Evolutionary conservation across 2,888 invertebrate genomes (phyloP).

Genomic region (Cosmorhoe ocellata): DNA sequence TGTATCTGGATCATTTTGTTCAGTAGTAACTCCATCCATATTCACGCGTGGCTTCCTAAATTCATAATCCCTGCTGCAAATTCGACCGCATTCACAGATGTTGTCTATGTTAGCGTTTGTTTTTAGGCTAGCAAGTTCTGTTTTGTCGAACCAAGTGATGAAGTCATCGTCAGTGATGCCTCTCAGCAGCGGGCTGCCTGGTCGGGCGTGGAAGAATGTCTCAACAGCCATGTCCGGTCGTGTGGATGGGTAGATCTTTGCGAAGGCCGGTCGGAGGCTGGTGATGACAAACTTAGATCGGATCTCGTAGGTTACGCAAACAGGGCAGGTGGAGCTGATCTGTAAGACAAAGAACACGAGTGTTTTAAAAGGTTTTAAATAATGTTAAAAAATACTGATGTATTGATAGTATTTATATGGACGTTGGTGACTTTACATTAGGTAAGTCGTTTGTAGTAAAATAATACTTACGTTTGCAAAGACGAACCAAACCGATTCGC

Average conservation of each 20-base stretch:
- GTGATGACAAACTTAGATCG: slow-evolving; percentile 83
- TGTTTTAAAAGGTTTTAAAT: no score
- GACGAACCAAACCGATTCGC: slow-evolving; percentile 85
- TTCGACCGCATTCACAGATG: slow-evolving; percentile 79
- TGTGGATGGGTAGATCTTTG: slow-evolving; percentile 84
- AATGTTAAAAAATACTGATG: no score
- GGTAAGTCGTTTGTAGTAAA: no score
- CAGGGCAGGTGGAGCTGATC: slow-evolving; percentile 83
- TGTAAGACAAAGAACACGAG: slow-evolving; percentile 44
- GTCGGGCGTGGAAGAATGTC: slow-evolving; percentile 84
- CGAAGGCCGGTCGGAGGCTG: slow-evolving; percentile 84
- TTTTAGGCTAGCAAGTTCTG: slow-evolving; percentile 73
- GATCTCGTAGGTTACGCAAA: slow-evolving; percentile 84
- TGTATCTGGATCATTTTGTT: slow-evolving; percentile 20
- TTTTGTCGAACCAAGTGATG: slow-evolving; percentile 86
- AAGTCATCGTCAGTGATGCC: slow-evolving; percentile 85
- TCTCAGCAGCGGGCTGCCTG: slow-evolving; percentile 82
- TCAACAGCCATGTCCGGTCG: slow-evolving; percentile 85
- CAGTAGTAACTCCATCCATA: slow-evolving; percentile 21
- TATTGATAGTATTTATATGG: no score
- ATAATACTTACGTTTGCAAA: slow-evolving; percentile 85
- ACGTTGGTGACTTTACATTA: no score
- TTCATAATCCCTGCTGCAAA: slow-evolving; percentile 73
- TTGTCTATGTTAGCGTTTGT: slow-evolving; percentile 73
- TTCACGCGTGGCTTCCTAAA: slow-evolving; percentile 55